Conservation (phyloP, 2,888 invertebrate species). For the Polyommatus iphigenia region DNA sequence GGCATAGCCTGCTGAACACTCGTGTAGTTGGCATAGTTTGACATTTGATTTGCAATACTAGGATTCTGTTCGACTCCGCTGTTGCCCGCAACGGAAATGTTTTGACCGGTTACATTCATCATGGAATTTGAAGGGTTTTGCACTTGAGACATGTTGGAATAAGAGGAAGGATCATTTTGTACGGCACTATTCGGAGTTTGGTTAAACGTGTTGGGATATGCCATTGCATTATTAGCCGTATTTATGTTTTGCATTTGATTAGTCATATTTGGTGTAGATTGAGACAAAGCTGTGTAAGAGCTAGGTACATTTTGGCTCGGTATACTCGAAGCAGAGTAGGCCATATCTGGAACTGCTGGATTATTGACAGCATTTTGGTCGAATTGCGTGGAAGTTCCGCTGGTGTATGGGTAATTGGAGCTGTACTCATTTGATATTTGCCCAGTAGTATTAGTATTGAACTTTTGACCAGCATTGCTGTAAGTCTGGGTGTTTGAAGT, state of each 20-base stretch:
- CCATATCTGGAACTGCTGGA: conserved; percentile 32
- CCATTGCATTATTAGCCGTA: not conserved
- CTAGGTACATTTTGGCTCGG: conserved; percentile 24
- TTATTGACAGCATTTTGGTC: conserved; percentile 41
- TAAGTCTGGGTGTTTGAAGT: conserved; percentile 57
- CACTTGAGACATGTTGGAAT: conserved; percentile 29
- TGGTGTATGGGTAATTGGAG: conserved; percentile 57
- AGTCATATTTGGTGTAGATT: conserved; percentile 1
- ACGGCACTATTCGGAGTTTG: conserved; percentile 18
- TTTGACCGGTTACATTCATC: conserved; percentile 7
- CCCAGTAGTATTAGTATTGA: conserved; percentile 54
- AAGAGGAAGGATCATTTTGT: conserved; percentile 30
- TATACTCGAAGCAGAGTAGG: conserved; percentile 35
- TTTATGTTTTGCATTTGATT: conserved; percentile 21
- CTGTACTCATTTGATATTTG: conserved; percentile 56
- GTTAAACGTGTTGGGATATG: conserved; percentile 22
- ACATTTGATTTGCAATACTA: not conserved
- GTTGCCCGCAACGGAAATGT: not conserved
- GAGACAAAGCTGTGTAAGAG: not conserved
- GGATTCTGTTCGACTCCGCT: conserved; percentile 8
- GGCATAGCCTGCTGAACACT: conserved; percentile 24
- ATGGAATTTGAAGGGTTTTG: conserved; percentile 12
- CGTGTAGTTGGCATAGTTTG: not conserved
- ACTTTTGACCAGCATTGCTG: conserved; percentile 56
- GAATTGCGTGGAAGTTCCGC: conserved; percentile 45